Evolutionary conservation across 2,888 invertebrate genomes (phyloP).

Genomic region (Hybos culiciformis): DNA sequence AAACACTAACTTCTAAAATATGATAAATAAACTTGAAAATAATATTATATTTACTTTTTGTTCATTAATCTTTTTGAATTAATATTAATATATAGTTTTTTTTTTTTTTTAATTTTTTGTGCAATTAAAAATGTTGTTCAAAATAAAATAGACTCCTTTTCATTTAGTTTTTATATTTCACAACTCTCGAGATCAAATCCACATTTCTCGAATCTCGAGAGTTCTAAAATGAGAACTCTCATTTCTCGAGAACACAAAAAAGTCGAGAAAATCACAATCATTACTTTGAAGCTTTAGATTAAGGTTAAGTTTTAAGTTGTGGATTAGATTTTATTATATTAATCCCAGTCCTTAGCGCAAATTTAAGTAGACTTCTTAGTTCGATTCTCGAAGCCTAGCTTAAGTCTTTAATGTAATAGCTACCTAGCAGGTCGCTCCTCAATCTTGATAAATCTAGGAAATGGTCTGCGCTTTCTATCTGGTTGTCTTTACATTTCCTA

Average conservation of each 20-base stretch:
- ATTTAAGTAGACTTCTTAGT: no score
- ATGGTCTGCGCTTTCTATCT: no score
- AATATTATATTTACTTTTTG: neutral
- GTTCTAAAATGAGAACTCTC: neutral
- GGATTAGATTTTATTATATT: no score
- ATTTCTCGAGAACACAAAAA: slow-evolving; percentile 1
- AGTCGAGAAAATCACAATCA: neutral
- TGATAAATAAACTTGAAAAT: neutral
- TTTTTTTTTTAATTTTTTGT: neutral
- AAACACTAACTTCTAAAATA: neutral
- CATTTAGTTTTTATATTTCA: neutral
- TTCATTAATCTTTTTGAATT: neutral
- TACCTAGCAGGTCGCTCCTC: no score
- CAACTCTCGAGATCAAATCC: neutral
- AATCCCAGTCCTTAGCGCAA: no score
- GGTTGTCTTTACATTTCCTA: no score
- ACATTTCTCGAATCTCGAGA: neutral
- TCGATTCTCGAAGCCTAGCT: no score
- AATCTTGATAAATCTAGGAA: no score
- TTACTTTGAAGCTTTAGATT: neutral
- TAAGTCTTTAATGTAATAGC: no score
- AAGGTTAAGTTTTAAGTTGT: no score
- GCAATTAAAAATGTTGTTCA: neutral
- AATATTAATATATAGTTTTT: no score
- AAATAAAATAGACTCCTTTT: neutral